A percentile compares a stretch with the other conserved stretches of the same genome.
Evolutionary conservation across 2,113 vertebrate species (phyloP).

Genomic region (Probosciger aterrimus): DNA sequence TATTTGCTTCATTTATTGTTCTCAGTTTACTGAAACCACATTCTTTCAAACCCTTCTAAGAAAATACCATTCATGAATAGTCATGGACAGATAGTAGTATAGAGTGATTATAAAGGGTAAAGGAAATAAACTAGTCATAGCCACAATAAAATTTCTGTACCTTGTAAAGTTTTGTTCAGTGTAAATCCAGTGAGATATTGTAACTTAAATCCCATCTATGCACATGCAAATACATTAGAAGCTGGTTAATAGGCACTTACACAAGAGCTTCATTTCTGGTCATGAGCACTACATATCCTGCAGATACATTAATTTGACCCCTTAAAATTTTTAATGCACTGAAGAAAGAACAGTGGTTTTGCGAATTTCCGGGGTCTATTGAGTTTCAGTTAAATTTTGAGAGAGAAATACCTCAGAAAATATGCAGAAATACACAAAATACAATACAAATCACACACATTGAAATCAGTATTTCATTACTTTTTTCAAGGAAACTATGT

Average conservation of each 20-base stretch:
- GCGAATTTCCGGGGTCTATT: neutral
- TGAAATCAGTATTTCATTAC: neutral
- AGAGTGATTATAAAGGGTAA: neutral
- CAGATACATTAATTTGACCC: neutral
- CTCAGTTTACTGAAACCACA: neutral
- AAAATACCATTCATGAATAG: neutral
- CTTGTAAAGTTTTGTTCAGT: neutral
- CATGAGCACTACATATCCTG: neutral
- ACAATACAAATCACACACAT: neutral
- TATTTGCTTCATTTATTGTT: neutral
- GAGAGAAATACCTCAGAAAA: neutral
- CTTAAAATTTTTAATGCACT: neutral
- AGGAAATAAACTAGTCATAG: neutral
- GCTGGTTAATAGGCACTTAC: rapidly evolving
- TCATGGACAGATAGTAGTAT: neutral
- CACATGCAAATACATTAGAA: neutral
- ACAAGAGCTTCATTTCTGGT: neutral
- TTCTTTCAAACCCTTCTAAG: neutral
- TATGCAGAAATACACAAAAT: neutral
- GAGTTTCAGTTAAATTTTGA: neutral
- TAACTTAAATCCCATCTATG: neutral
- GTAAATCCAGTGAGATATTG: neutral
- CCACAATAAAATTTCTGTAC: neutral
- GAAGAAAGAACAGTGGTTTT: neutral
- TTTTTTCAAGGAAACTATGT: neutral